Evolutionary conservation across 1,140 invertebrate genomes (phyloP).

Genomic region (Frieseomelitta varia): DNA sequence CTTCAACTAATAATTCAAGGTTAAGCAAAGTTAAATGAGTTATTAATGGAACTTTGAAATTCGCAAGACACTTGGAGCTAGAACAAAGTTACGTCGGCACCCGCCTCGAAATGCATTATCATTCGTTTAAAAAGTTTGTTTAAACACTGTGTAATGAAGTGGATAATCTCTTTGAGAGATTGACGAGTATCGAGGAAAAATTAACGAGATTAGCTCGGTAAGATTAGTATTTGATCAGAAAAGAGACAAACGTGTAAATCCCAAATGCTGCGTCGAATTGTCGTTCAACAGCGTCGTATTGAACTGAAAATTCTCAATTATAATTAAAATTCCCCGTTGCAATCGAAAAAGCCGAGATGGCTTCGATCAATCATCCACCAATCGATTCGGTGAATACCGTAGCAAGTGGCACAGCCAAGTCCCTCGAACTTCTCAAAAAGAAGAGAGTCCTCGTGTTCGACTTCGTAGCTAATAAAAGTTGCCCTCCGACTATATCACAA

Average conservation of each 20-base stretch:
- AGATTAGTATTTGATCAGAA: background rate
- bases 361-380: too few species aligned
- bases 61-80: background rate
- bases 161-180: background rate
- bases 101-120: background rate
- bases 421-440: background rate
- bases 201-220: too few species aligned
- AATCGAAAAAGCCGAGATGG: too few species aligned
- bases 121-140: background rate
- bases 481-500: slow-evolving; percentile 1
- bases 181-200: background rate
- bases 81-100: background rate
- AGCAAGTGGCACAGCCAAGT: background rate
- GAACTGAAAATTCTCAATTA: too few species aligned
- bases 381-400: too few species aligned
- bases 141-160: background rate
- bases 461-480: background rate
- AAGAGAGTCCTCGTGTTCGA: background rate
- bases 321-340: too few species aligned
- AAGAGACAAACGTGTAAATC: background rate
- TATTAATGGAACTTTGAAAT: background rate
- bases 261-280: too few species aligned
- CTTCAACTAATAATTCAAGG: background rate
- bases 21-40: background rate
- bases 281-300: too few species aligned